A percentile compares a stretch with the other conserved stretches of the same genome.
Evolutionary conservation across 2,113 vertebrate genomes (phyloP).

Genomic region (Speoplatyrhinus poulsoni): DNA sequence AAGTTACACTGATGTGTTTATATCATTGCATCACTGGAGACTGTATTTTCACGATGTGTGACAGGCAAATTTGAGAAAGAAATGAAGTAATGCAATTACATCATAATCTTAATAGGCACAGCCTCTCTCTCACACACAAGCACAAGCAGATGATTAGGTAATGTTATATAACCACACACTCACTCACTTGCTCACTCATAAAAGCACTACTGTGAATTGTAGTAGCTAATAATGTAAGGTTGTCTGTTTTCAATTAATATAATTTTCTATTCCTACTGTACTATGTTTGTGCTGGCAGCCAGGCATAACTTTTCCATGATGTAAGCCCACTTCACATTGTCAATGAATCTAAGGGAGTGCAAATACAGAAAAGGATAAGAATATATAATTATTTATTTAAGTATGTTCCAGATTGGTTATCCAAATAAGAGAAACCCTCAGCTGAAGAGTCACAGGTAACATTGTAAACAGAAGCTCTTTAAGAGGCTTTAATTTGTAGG

Average conservation of each 20-base stretch:
- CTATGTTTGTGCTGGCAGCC: conserved; percentile 34
- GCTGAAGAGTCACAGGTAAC: not conserved
- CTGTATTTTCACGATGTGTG: conserved; percentile 10
- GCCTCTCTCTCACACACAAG: not conserved
- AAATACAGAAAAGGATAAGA: not conserved
- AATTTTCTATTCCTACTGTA: conserved; percentile 19
- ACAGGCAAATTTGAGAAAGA: conserved; percentile 30
- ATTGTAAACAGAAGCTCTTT: conserved; percentile 27
- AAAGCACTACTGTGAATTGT: not conserved
- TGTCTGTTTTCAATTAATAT: conserved; percentile 25
- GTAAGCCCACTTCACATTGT: conserved; percentile 35
- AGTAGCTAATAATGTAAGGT: conserved; percentile 13
- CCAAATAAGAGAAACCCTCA: no score
- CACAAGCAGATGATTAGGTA: conserved; percentile 10
- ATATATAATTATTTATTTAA: not conserved
- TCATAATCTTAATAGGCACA: conserved; percentile 2
- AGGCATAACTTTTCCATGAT: conserved; percentile 63
- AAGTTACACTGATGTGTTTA: conserved; percentile 38
- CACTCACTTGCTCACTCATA: not conserved
- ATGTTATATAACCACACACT: conserved; percentile 15
- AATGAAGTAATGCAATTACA: not conserved
- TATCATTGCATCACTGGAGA: conserved; percentile 38
- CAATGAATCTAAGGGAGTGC: conserved; percentile 44
- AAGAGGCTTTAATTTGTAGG: not conserved
- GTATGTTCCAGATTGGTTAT: not conserved